These are phyloP conservation scores for Poeciliopsis turrubarensis DNA, from an alignment of 2,113 vertebrate species.

Conservation along the genomic window DNA sequence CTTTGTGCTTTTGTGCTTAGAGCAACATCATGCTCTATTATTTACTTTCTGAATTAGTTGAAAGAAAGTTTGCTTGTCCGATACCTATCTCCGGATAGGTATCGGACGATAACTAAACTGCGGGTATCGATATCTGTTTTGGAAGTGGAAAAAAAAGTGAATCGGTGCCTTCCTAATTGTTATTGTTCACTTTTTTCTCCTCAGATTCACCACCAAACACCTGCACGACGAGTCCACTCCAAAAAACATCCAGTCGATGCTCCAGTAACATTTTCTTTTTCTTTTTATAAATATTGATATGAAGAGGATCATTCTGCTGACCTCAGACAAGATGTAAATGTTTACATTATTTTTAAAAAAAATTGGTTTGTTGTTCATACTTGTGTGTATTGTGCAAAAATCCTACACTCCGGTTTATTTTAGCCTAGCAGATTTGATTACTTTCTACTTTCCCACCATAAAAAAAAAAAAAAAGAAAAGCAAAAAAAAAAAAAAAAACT, in stretches of 20 bases:
- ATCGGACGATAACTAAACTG: no score
- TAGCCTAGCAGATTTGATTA: constrained; percentile 72
- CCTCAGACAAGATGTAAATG: constrained; percentile 98
- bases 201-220: constrained; percentile 98
- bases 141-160: no score
- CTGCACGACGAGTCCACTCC: constrained; percentile 98
- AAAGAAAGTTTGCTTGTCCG: no score
- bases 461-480: no score
- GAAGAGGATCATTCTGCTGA: constrained; percentile 90
- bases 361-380: constrained; percentile 91
- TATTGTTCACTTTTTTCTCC: not conserved
- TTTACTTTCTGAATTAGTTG: no score
- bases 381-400: constrained; percentile 79
- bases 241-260: constrained; percentile 97
- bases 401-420: constrained; percentile 81
- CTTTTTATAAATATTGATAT: constrained; percentile 57
- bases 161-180: not conserved
- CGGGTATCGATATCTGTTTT: no score
- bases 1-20: no score
- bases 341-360: constrained; percentile 98
- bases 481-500: no score
- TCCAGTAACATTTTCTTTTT: constrained; percentile 85
- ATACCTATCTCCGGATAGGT: no score
- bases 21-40: no score
- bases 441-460: constrained; percentile 26